A percentile compares a stretch with the other conserved stretches of the same genome.
phyloP scores from a whole-genome alignment of 30 jellyfish, hydroid and myxozoan genomes.

The Morbakka virulenta region DNA sequence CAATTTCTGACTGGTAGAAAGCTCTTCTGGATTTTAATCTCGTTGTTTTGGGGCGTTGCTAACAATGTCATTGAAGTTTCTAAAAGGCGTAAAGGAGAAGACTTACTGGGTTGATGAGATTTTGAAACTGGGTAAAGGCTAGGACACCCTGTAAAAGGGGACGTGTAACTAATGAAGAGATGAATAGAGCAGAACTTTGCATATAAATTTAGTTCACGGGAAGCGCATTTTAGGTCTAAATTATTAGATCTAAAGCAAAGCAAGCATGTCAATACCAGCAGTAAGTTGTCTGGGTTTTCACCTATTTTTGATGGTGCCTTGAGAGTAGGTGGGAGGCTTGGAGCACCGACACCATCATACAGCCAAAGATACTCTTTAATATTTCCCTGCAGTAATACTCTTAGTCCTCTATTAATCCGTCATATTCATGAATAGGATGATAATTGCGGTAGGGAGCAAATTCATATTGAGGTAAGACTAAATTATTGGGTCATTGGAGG shows the following conservation, averaged over 20 bases:
- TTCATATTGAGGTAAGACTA: background rate
- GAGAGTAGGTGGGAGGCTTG: background rate
- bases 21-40: too few species aligned
- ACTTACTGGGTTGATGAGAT: background rate
- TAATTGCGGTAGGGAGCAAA: background rate
- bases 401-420: background rate
- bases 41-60: too few species aligned
- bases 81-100: background rate
- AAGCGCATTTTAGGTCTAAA: background rate
- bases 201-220: too few species aligned
- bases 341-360: background rate
- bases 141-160: background rate
- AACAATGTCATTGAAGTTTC: background rate
- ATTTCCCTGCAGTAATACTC: background rate
- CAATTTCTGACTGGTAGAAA: too few species aligned
- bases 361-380: background rate
- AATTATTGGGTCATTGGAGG: background rate
- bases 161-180: background rate
- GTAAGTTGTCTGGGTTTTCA: background rate
- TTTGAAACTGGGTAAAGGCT: background rate
- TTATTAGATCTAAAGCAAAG: background rate
- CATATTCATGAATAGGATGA: background rate
- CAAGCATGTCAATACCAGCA: background rate
- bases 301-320: background rate
- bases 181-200: background rate